Base-by-base conservation (phyloP, 1,140 invertebrate genomes). In the Coptotermes formosanus region DNA sequence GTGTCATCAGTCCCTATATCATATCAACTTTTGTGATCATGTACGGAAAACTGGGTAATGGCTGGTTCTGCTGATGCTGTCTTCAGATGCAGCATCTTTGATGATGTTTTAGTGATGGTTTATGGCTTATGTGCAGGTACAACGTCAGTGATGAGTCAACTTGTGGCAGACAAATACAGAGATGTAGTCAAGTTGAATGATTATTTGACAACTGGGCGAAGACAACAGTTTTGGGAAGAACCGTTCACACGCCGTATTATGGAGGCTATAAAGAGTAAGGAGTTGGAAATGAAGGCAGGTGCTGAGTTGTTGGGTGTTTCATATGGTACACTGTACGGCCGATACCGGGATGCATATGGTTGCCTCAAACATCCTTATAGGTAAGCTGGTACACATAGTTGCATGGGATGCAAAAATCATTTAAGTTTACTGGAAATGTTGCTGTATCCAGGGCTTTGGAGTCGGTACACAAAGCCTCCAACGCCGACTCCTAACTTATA, bases 171-270 rank as follows among this genome's bases (percentile, higher is more conserved):
- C 82, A 92, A 95, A 89, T 96, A 95, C 90, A 92, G 94, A 82
- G 96, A 97, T 91, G 95, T 97, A 48, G 94, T 97, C 59, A 97
- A 97, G 91, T 95, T 97, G 93, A 96, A 96, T 90, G 96, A 97
- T 89, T 97, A 97, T 89, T 91, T 97, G 88, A 95, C 95, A 89
- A 96, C 96, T 88, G 96, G 96, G 3, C 91, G 96, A 55, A 91
- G 97, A 69, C 96, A 97, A 87, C 96, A 98, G 89, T 98, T 97
- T 91, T 98, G 97, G 97, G 96, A 97, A 89, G 96, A 97, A 90
- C 94, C 95, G 3, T 95, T 95, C 87, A 96, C 95, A 82, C 93
- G 95, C 90, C 93, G 95, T 84, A 94, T 97, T 69, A 96, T 98
- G 95, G 96, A 97, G 90, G 95, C 96, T 25, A 97, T 97, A 43